Evolutionary conservation across 2,797 vertebrate genomes (phyloP), one percentile per base, ranked within the genome.

Genomic region (Sebastes baramenuke): DNA sequence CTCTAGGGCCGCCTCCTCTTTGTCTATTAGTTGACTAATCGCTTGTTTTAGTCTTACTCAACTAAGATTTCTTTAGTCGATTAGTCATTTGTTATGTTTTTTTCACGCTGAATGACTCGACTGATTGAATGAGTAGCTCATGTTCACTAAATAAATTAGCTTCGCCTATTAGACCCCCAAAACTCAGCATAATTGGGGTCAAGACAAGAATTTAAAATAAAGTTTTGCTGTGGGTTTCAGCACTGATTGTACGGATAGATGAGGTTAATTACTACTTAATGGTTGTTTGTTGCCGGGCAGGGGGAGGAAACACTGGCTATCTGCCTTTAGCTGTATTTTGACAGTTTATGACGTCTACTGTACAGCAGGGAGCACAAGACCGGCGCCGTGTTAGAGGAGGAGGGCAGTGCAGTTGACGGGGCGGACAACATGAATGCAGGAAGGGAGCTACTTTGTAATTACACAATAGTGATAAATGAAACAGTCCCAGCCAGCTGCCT

Each of bases 381-480:
- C 42, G 42, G 11, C 16, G 42, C 7, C 42, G 16, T 18, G 42
- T 18, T 46, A 46, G 42, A 46, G 42, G 42, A 46, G 42, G 42
- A 46, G 42, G 16, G 42, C 42, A 46, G 42, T 46, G 42, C 42
- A 46, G 42, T 18, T 46, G 42, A 46, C 7, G 16, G 64, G 32
- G 34, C 3, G 42, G 27, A 56, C 68, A 27, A 2, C 32, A 32
- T 25, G 32, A 30, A 22, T 22, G 11, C 73, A 75, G 83, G 76
- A 82, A 68, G 36, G 62, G 46, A 76, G 66, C 6, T 13, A 24
- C 65, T 38, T 72, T 54, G 22, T 75, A 61, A 77, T 79, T 46
- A 68, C 67, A 58, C 24, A 27, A 38, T 14, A 29, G 68, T 58
- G 60, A 72, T 78, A 34, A 84, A 77, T 72, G 68, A 72, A 76